Evolutionary conservation across 2,888 invertebrate genomes (phyloP), one percentile per base, ranked within the genome.

Genomic region (Limnephilus lunatus): DNA sequence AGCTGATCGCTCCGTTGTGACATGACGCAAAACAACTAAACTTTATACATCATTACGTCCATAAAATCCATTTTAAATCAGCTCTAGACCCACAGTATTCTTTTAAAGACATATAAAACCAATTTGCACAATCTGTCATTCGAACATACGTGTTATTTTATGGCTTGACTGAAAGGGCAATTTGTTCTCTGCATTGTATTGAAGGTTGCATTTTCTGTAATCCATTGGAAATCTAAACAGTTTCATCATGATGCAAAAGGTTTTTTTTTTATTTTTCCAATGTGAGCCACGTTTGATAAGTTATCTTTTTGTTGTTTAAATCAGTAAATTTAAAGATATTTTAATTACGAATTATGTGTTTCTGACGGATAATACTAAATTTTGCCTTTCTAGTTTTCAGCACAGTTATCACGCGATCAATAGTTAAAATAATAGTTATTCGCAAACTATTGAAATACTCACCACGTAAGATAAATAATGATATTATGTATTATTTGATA

Each of bases 1-100:
- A 97, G 97, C 97, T 97, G 97, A 97, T 97, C 97, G 96, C 90
- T 90, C 48, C 91, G 90, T 90, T 92, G 89, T 92, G 92, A 92
- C 92, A 92, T 92, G 91, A 92, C 91, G 91, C 90, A 92, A 92
- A 92, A 91, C 91, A 91, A 89, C 39, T 80, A 32, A 89, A 89
- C 35, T 32, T 89, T 89, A 19, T 80, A 53, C 68, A 68, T 30
- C 31, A 25, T 87, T 53, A 31, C 30, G 5, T 48, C 31, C 53
- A 15, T 87, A 87, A 53, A 48, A 31, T 53, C 44, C 87, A 11
- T 68, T 87, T 87, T 87, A 25, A 48, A 68, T 53, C 87, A 87
- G 53, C 30, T 14, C 31, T 11, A 53, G 44, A 31, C 30, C 31
- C 19, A 31, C 44, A 87, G 53, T 87, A 87, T 15, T 44, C 30